A percentile compares a stretch with the other conserved stretches of the same genome.
Evolutionary conservation across 1,140 invertebrate genomes (phyloP).

Genomic region (Sarcophaga bullata): DNA sequence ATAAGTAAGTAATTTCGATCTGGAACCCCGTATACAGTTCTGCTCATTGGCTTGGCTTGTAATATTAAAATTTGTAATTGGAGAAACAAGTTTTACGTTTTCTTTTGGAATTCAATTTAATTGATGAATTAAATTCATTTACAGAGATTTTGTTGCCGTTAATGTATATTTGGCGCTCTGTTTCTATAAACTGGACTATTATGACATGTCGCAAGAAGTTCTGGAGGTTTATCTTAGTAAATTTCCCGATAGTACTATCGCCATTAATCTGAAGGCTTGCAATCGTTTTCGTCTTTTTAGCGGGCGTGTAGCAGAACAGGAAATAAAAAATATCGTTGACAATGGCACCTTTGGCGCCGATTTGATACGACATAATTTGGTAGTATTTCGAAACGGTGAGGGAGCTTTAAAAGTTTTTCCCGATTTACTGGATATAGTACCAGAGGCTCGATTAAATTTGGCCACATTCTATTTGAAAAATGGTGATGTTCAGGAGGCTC

Average conservation of each 20-base stretch:
- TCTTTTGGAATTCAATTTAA: background rate
- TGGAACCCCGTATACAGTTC: too few species aligned
- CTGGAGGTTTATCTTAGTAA: slow-evolving; percentile 92
- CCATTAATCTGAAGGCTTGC: slow-evolving; percentile 91
- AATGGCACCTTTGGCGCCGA: slow-evolving; percentile 91
- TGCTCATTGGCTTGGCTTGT: too few species aligned
- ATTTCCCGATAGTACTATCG: slow-evolving; percentile 92
- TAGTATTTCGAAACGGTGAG: slow-evolving; percentile 95
- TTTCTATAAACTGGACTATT: slow-evolving; percentile 97
- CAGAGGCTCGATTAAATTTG: slow-evolving; percentile 95
- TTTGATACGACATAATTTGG: slow-evolving; percentile 94
- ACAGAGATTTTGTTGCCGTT: slow-evolving; percentile 88
- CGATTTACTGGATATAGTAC: slow-evolving; percentile 91
- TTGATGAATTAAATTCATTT: too few species aligned
- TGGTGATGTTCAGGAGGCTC: slow-evolving; percentile 90
- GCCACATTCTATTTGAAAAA: slow-evolving; percentile 95
- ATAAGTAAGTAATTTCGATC: slow-evolving; percentile 72
- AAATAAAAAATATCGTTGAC: slow-evolving; percentile 82
- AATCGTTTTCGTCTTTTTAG: slow-evolving; percentile 86
- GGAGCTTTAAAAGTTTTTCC: slow-evolving; percentile 92
- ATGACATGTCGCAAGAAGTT: slow-evolving; percentile 93
- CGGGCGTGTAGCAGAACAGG: slow-evolving; percentile 90
- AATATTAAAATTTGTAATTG: too few species aligned
- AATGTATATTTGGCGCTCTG: slow-evolving; percentile 98
- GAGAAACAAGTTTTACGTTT: too few species aligned